A percentile compares a stretch with the other conserved stretches of the same genome.
These are phyloP conservation scores for Mormyrus lacerda DNA, from an alignment of 2,113 vertebrate genomes.

Conservation along the genomic window DNA sequence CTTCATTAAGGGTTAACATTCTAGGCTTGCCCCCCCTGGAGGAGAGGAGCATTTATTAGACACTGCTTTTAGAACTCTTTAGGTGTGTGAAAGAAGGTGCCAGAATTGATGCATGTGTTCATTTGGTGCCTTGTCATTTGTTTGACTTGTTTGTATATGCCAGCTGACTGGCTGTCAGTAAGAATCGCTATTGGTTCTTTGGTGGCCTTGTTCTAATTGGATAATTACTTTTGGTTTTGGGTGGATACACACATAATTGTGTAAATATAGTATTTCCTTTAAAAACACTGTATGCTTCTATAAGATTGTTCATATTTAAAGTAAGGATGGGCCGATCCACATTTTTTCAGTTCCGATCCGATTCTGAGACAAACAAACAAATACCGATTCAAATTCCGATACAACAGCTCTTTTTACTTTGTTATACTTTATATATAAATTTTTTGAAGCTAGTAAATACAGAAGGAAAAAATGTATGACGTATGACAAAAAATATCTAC, in stretches of 20 bases:
- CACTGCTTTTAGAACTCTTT: neutral
- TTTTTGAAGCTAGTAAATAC: too few species aligned
- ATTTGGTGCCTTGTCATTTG: neutral
- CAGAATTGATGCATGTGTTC: neutral
- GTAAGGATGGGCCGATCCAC: too few species aligned
- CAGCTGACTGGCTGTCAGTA: neutral
- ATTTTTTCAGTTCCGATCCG: too few species aligned
- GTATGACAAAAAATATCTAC: too few species aligned
- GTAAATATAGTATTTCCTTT: neutral
- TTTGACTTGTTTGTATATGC: neutral
- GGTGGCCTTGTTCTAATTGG: neutral
- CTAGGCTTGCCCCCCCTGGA: neutral
- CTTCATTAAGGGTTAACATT: constrained; percentile 34
- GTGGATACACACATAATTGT: neutral
- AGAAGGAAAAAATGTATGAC: too few species aligned
- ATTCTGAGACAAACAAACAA: too few species aligned
- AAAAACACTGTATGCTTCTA: neutral
- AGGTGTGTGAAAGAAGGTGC: neutral
- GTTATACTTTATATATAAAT: too few species aligned
- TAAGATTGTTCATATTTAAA: neutral
- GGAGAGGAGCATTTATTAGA: neutral
- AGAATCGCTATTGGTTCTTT: neutral
- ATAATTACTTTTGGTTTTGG: neutral
- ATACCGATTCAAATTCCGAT: too few species aligned
- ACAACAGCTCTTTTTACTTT: too few species aligned